phyloP scores from a whole-genome alignment of 2,888 invertebrate genomes.

The Brachylomia viminalis region DNA sequence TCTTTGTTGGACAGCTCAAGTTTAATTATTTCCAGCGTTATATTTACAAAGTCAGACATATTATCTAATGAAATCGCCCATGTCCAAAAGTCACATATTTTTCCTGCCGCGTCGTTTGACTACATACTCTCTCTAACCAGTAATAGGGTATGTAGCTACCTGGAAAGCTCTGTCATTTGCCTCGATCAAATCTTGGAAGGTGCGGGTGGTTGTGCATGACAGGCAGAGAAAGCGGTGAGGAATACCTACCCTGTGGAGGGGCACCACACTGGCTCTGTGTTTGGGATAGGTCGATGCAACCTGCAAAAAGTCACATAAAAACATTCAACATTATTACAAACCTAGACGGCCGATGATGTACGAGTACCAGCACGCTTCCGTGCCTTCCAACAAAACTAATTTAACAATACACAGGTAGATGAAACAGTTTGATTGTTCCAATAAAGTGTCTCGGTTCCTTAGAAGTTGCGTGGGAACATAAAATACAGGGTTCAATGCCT shows the following conservation, averaged over 20 bases:
- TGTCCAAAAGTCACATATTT: not conserved
- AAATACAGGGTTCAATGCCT: conserved; percentile 43
- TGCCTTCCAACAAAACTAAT: conserved; percentile 24
- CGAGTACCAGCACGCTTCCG: not conserved
- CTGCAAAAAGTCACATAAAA: not conserved
- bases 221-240: not conserved
- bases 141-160: too few relatives aligned
- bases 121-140: not conserved
- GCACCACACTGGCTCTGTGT: too few relatives aligned
- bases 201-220: not conserved
- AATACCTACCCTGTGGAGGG: not conserved
- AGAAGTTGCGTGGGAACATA: conserved; percentile 7
- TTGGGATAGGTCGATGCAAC: not conserved
- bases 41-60: not conserved
- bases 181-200: not conserved
- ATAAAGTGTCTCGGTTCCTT: conserved; percentile 6
- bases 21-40: too few relatives aligned
- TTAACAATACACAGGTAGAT: conserved; percentile 15
- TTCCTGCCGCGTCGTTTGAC: not conserved
- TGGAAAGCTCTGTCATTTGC: not conserved
- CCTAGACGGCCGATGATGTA: not conserved
- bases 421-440: conserved; percentile 16
- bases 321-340: not conserved
- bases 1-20: not conserved
- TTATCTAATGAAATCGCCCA: not conserved